Percentiles rank a stretch among this genome's conserved stretches.
phyloP scores from a whole-genome alignment of 1,140 invertebrate genomes.

The Meloidogyne floridensis region DNA sequence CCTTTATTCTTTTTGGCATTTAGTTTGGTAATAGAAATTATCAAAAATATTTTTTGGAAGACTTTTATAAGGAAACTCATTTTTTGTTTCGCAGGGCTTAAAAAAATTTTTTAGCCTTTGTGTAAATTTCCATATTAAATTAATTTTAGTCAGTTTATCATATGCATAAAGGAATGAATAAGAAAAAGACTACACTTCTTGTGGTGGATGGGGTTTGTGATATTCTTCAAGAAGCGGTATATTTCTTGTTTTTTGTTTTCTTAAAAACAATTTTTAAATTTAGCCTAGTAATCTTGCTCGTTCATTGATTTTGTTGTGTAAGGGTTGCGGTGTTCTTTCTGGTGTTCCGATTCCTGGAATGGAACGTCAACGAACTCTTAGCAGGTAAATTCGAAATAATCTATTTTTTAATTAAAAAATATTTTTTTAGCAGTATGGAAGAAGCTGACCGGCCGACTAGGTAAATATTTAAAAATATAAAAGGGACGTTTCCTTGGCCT shows the following conservation, averaged over 20 bases:
- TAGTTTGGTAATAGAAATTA: no score
- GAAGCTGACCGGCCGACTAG: conserved; percentile 61
- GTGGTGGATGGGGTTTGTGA: conserved; percentile 75
- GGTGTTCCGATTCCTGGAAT: conserved; percentile 65
- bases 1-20: background rate
- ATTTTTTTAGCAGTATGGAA: conserved; percentile 62
- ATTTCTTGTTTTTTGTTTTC: conserved; percentile 26
- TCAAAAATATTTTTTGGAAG: no score
- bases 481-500: no score
- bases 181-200: conserved; percentile 79
- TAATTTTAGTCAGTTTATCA: conserved; percentile 74
- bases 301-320: conserved; percentile 64
- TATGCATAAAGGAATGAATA: conserved; percentile 75
- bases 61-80: no score
- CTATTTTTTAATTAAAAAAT: background rate
- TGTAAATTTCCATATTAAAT: background rate
- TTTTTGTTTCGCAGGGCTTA: no score
- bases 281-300: conserved; percentile 65
- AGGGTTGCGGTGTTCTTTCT: conserved; percentile 63
- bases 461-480: background rate
- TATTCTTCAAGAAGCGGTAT: conserved; percentile 77
- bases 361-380: conserved; percentile 64
- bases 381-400: conserved; percentile 40
- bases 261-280: background rate
- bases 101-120: background rate